Evolutionary conservation across 2,797 vertebrate genomes (phyloP), one percentile per base, ranked within the genome.

Genomic region (Neomorphus geoffroyi): DNA sequence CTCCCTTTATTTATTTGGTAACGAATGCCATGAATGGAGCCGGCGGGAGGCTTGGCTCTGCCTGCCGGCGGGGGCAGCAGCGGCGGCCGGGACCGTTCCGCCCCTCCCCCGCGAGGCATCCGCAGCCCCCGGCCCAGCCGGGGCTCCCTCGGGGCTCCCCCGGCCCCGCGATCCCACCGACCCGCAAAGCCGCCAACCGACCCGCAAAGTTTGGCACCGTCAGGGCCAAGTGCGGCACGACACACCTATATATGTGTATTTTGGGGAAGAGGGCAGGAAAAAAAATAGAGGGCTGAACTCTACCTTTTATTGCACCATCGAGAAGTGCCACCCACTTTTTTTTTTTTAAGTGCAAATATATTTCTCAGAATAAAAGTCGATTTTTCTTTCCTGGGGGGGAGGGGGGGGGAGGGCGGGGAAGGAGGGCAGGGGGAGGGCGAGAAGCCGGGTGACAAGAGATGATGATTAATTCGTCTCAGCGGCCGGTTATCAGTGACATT

Each of bases 401-500:
- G 64, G 39, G 51, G 53, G 67, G 86, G 87, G 88, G 64, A 39
- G 61, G 67, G 13, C 51, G 35, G 64, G 66, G 56, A 72, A 86
- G 77, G 80, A 77, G 93, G 79, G 70, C 85, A 45, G 70, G 56
- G 79, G 83, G 74, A 80, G 75, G 74, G 50, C 64, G 77, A 71
- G 80, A 70, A 94, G 65, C 73, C 73, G 85, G 88, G 92, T 96
- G 98, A 98, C 98, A 97, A 98, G 98, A 98, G 98, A 98, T 98
- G 98, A 98, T 98, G 98, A 99, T 98, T 98, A 98, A 99, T 99
- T 98, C 97, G 97, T 98, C 98, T 97, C 96, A 83, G 98, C 97
- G 98, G 97, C 96, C 96, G 96, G 97, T 97, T 98, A 98, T 98
- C 98, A 98, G 96, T 98, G 99, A 99, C 99, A 99, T 98, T 99